Percentiles rank a stretch among this genome's conserved stretches.
phyloP scores from a whole-genome alignment of 2,888 invertebrate genomes.

The Lydus trimaculatus region DNA sequence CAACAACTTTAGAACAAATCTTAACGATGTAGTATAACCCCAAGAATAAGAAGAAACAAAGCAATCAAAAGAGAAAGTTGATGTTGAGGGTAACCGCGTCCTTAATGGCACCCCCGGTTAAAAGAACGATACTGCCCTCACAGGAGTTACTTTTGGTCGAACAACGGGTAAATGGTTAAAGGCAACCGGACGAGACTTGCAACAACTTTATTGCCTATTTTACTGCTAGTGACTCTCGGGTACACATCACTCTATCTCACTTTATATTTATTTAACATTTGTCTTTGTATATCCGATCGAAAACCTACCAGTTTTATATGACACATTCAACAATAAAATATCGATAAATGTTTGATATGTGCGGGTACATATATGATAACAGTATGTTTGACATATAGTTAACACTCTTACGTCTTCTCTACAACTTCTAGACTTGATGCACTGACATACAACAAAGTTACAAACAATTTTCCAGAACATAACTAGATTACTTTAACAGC shows the following conservation, averaged over 20 bases:
- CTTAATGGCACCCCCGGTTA: conserved; percentile 46
- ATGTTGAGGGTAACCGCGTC: conserved; percentile 45
- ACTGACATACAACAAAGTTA: background rate
- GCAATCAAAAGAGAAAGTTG: conserved; percentile 49
- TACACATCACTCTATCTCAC: background rate
- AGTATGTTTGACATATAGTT: conserved; percentile 3
- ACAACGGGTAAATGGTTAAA: conserved; percentile 38
- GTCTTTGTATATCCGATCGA: background rate
- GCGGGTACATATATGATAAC: background rate
- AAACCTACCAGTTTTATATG: background rate
- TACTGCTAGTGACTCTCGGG: conserved; percentile 23
- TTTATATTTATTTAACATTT: background rate
- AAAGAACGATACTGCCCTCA: conserved; percentile 46
- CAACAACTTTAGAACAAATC: conserved; percentile 43
- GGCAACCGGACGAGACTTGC: conserved; percentile 35
- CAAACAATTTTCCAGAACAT: conserved; percentile 8
- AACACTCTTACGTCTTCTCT: background rate
- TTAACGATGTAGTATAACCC: conserved; percentile 48
- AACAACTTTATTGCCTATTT: conserved; percentile 40
- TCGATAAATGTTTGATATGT: background rate
- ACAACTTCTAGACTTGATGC: background rate
- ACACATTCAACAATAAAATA: background rate
- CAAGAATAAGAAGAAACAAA: conserved; percentile 46
- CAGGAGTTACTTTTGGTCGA: conserved; percentile 40
- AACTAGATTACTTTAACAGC: conserved; percentile 9